phyloP scores from a whole-genome alignment of 2,113 vertebrate species.

The Malaclemys terrapin region DNA sequence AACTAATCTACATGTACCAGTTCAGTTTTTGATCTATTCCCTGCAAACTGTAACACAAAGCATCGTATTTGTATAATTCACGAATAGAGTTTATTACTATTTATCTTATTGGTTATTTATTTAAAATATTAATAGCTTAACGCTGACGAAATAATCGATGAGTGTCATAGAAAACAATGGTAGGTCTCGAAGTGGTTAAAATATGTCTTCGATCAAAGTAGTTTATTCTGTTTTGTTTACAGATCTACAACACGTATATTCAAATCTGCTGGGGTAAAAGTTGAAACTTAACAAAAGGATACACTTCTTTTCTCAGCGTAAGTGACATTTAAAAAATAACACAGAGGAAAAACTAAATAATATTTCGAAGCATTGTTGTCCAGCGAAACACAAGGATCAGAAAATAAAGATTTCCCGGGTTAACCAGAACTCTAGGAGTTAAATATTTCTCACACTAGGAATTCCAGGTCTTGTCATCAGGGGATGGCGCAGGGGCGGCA shows the following conservation, averaged over 20 bases:
- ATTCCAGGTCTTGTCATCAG: constrained; percentile 74
- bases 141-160: constrained; percentile 7
- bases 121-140: background rate
- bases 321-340: constrained; percentile 72
- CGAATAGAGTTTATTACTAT: background rate
- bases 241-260: constrained; percentile 78
- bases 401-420: constrained; percentile 51
- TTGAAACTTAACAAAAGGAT: constrained; percentile 76
- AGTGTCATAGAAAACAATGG: constrained; percentile 69
- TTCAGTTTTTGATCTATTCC: background rate
- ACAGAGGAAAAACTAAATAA: constrained; percentile 66
- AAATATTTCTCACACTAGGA: constrained; percentile 76
- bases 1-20: background rate
- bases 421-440: constrained; percentile 72
- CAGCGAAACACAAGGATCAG: constrained; percentile 71
- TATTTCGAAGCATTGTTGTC: constrained; percentile 63
- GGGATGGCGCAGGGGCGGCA: constrained; percentile 75
- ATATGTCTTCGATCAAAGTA: constrained; percentile 75
- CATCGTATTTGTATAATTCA: background rate
- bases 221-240: constrained; percentile 82
- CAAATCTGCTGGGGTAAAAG: constrained; percentile 67
- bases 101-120: background rate
- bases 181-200: constrained; percentile 75
- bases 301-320: constrained; percentile 65
- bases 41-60: constrained; percentile 12